These are phyloP conservation scores for Drosophila yakuba DNA, from an alignment of 1,140 invertebrate species.

Conservation along the genomic window DNA sequence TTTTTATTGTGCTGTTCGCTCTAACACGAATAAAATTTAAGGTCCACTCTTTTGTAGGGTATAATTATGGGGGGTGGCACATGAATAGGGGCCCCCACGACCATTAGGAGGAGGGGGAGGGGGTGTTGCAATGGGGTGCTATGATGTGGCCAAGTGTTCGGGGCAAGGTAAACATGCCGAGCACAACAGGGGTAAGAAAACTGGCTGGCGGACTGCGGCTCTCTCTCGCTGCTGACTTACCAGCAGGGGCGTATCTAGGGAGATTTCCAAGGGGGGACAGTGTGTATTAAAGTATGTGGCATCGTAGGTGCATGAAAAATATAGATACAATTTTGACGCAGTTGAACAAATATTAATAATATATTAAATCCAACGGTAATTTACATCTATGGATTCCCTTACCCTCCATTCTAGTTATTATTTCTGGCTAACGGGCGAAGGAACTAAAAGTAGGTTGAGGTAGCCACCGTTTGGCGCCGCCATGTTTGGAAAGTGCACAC, in stretches of 20 bases:
- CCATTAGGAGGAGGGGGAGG: background rate
- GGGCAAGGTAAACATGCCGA: slow-evolving; percentile 67
- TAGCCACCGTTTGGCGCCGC: slow-evolving; percentile 70
- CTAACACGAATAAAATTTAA: slow-evolving; percentile 14
- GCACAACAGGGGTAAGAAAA: slow-evolving; percentile 48
- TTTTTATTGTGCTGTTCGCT: slow-evolving; percentile 18
- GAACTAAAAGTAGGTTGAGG: slow-evolving; percentile 74
- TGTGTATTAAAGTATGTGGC: too few relatives aligned
- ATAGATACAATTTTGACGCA: too few relatives aligned
- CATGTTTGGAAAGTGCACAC: slow-evolving; percentile 82
- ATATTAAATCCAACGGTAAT: too few relatives aligned
- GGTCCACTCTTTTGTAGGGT: slow-evolving; percentile 26
- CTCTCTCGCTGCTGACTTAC: slow-evolving; percentile 57
- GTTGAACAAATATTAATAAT: too few relatives aligned
- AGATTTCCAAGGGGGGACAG: too few relatives aligned
- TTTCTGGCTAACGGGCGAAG: slow-evolving; percentile 15
- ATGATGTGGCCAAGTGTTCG: background rate
- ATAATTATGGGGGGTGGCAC: slow-evolving; percentile 36
- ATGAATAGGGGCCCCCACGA: slow-evolving; percentile 9
- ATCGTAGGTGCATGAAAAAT: too few relatives aligned
- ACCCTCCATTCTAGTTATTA: background rate
- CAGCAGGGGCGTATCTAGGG: slow-evolving; percentile 20
- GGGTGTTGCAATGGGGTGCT: background rate
- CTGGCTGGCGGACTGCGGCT: slow-evolving; percentile 58
- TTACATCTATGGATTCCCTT: too few relatives aligned